phyloP scores from a whole-genome alignment of 2,888 invertebrate genomes.

The Syrphus vitripennis region DNA sequence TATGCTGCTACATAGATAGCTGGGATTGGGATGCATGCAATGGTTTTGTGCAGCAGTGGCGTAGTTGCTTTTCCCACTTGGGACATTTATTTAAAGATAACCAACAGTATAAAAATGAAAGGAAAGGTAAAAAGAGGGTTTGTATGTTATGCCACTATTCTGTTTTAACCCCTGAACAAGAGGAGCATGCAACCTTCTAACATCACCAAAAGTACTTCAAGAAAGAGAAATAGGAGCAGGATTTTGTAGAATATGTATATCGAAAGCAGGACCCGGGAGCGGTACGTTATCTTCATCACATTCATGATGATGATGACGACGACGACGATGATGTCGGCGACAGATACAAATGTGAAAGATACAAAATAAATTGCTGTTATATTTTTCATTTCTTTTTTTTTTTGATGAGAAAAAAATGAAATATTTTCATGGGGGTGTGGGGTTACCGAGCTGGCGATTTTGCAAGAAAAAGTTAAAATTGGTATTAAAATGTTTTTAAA shows the following conservation, averaged over 20 bases:
- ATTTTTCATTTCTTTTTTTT: slow-evolving; percentile 13
- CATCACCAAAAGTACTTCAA: background rate
- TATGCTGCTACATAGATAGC: no score
- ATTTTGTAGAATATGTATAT: background rate
- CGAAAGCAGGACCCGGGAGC: slow-evolving; percentile 17
- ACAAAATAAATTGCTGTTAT: slow-evolving; percentile 63
- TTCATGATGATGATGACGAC: slow-evolving; percentile 26
- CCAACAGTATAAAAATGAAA: background rate
- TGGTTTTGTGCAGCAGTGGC: slow-evolving; percentile 21
- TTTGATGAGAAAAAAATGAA: background rate
- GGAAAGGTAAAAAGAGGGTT: background rate
- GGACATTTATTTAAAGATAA: background rate
- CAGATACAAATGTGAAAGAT: slow-evolving; percentile 67
- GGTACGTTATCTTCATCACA: slow-evolving; percentile 67
- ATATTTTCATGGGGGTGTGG: slow-evolving; percentile 30
- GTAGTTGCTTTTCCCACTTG: slow-evolving; percentile 24
- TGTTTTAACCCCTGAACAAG: slow-evolving; percentile 49
- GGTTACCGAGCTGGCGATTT: slow-evolving; percentile 38
- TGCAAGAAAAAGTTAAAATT: background rate
- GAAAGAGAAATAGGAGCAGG: background rate
- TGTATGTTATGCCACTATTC: slow-evolving; percentile 49
- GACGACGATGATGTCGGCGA: slow-evolving; percentile 38
- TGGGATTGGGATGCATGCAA: slow-evolving; percentile 20
- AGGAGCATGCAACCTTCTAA: slow-evolving; percentile 39
- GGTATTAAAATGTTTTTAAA: background rate